These are phyloP conservation scores for Dromaius novaehollandiae DNA, from an alignment of 2,113 vertebrate genomes.

Conservation along the genomic window DNA sequence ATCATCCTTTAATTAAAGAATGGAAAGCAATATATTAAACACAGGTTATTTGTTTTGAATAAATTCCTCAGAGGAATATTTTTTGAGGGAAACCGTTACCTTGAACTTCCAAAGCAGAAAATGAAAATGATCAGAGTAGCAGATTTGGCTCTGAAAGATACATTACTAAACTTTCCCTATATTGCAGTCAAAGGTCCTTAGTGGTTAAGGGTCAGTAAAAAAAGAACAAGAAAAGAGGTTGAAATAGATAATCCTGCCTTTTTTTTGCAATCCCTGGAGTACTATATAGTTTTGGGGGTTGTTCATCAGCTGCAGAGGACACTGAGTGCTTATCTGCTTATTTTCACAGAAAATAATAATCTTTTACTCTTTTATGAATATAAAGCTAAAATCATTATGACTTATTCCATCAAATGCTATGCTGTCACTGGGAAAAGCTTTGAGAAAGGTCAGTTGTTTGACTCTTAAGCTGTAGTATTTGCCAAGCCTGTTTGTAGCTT, in stretches of 20 bases:
- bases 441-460: slow-evolving; percentile 45
- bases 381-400: slow-evolving; percentile 53
- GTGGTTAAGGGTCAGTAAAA: background rate
- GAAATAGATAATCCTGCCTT: slow-evolving; percentile 3
- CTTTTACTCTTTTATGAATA: slow-evolving; percentile 6
- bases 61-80: background rate
- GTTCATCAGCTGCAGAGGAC: slow-evolving; percentile 34
- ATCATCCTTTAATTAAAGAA: background rate
- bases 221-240: background rate
- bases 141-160: background rate
- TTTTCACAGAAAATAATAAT: slow-evolving; percentile 30
- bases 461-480: background rate
- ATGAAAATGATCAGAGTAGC: background rate
- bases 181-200: slow-evolving; percentile 5
- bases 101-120: slow-evolving; percentile 13
- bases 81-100: background rate
- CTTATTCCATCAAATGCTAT: slow-evolving; percentile 45
- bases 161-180: background rate
- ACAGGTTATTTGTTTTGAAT: background rate
- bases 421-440: slow-evolving; percentile 10
- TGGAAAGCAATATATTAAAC: background rate
- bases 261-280: background rate
- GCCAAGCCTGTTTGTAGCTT: background rate
- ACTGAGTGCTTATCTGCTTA: background rate
- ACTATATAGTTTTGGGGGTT: background rate